Evolutionary conservation across 2,888 invertebrate genomes (phyloP).

Genomic region (Cantharis rufa): DNA sequence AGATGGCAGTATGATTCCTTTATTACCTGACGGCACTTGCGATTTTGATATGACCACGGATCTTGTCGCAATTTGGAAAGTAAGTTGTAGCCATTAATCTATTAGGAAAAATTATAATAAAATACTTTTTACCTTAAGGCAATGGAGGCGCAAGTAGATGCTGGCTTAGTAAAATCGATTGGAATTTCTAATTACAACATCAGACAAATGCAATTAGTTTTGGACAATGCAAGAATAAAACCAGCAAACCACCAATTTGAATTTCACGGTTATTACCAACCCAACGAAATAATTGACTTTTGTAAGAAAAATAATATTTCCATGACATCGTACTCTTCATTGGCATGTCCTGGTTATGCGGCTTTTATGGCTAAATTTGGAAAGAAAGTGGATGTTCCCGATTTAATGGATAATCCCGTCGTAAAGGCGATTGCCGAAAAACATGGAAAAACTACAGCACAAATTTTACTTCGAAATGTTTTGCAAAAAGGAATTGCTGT

Average conservation of each 20-base stretch:
- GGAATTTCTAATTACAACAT: slow-evolving; percentile 81
- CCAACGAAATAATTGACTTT: slow-evolving; percentile 55
- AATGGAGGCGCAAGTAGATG: slow-evolving; percentile 60
- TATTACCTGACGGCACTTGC: slow-evolving; percentile 65
- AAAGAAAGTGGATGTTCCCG: not conserved
- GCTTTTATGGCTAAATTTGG: not conserved
- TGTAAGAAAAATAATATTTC: slow-evolving; percentile 53
- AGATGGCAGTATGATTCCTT: slow-evolving; percentile 63
- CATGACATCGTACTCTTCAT: slow-evolving; percentile 69
- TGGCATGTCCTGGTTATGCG: slow-evolving; percentile 70
- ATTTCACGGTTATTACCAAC: slow-evolving; percentile 57
- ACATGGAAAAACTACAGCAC: slow-evolving; percentile 73
- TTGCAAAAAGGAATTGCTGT: slow-evolving; percentile 73
- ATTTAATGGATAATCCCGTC: not conserved
- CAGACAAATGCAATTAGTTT: slow-evolving; percentile 68
- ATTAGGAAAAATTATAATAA: not conserved
- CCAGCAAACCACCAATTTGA: slow-evolving; percentile 71
- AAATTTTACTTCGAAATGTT: slow-evolving; percentile 71
- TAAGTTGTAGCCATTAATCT: slow-evolving; percentile 37
- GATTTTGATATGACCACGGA: slow-evolving; percentile 63
- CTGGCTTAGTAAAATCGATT: slow-evolving; percentile 71
- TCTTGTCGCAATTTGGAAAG: slow-evolving; percentile 72
- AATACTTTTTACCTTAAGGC: not conserved
- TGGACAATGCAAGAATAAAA: slow-evolving; percentile 60
- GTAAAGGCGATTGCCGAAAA: slow-evolving; percentile 53